A percentile compares a stretch with the other conserved stretches of the same genome.
Evolutionary conservation across 35 echinoderm and acorn worm genomes (phyloP).

Genomic region (Ophiothrix spiculata): DNA sequence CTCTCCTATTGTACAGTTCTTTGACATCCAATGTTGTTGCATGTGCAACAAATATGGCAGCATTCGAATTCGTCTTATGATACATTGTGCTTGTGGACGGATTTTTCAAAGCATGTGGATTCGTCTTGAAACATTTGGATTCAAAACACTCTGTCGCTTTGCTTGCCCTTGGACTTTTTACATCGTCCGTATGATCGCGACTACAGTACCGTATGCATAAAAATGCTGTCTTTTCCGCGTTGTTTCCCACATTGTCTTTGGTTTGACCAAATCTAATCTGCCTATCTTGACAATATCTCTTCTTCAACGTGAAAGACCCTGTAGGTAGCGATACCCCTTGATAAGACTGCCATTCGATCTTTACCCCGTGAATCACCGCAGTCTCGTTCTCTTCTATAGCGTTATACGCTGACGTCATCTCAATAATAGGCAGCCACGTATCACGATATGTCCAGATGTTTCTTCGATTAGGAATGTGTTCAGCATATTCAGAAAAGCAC

Average conservation of each 20-base stretch:
- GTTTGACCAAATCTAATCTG: background rate
- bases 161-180: too few species aligned
- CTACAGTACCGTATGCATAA: too few species aligned
- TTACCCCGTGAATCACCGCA: conserved; percentile 51
- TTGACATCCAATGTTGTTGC: too few species aligned
- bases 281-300: conserved; percentile 28
- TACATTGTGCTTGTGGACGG: too few species aligned
- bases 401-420: conserved; percentile 64
- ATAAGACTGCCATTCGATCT: conserved; percentile 48
- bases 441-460: conserved; percentile 42
- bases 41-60: too few species aligned
- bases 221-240: too few species aligned
- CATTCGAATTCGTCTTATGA: too few species aligned
- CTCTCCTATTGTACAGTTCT: too few species aligned
- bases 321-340: background rate
- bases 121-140: too few species aligned
- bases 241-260: background rate
- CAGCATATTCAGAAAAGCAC: conserved; percentile 66
- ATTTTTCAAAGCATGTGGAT: too few species aligned
- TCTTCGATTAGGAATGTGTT: conserved; percentile 23
- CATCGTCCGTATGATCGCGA: too few species aligned
- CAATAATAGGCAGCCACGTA: conserved; percentile 63
- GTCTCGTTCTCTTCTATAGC: conserved; percentile 70
- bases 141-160: too few species aligned
- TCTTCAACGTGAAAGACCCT: conserved; percentile 9